Conservation (phyloP, 2,888 invertebrate species). For the Mechanitis messenoides region DNA sequence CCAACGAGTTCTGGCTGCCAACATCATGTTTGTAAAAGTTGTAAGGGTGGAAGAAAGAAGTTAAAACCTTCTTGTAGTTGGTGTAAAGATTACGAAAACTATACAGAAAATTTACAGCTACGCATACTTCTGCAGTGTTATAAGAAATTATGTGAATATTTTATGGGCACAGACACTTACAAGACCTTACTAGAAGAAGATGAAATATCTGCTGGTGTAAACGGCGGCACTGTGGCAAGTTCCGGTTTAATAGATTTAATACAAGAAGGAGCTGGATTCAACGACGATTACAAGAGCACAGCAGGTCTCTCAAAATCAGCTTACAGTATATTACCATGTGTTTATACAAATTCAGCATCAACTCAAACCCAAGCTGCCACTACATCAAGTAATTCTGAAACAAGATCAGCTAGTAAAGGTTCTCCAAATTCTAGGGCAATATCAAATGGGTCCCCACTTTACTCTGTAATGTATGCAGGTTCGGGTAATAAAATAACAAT, state of each 20-base stretch:
- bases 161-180: conserved; percentile 84
- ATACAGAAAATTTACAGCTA: conserved; percentile 88
- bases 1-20: conserved; percentile 87
- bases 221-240: conserved; percentile 70
- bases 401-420: conserved; percentile 51
- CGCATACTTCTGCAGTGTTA: conserved; percentile 91
- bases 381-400: conserved; percentile 51
- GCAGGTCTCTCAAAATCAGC: conserved; percentile 84
- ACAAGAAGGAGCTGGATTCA: conserved; percentile 86
- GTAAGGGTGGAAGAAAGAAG: conserved; percentile 89
- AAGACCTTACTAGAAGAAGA: conserved; percentile 76
- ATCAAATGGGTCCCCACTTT: conserved; percentile 70
- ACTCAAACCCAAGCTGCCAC: conserved; percentile 63
- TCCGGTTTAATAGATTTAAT: conserved; percentile 84
- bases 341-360: conserved; percentile 80
- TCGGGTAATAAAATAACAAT: conserved; percentile 89
- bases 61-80: conserved; percentile 89
- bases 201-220: conserved; percentile 68
- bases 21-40: conserved; percentile 91
- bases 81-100: conserved; percentile 90
- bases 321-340: conserved; percentile 84
- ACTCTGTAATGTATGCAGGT: conserved; percentile 88
- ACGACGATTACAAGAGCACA: conserved; percentile 84
- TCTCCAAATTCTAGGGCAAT: conserved; percentile 61
- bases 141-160: conserved; percentile 90